Conservation (phyloP, 92 coral and sea anemone species). For the Galaxea fascicularis region DNA sequence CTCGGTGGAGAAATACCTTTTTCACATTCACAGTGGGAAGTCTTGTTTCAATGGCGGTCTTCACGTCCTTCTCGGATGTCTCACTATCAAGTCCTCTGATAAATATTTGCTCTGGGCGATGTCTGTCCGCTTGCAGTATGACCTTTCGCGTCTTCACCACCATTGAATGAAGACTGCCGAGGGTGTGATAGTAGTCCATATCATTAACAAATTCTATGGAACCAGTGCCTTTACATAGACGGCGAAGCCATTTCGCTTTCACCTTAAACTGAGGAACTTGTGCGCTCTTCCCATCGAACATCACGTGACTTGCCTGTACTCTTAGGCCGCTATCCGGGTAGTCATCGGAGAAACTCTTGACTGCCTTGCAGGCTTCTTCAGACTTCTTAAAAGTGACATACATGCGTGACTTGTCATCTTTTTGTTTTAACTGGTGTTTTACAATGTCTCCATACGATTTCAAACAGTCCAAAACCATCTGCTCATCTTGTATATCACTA, state of each 20-base stretch:
- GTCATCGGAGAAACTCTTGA: neutral
- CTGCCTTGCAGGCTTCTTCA: constrained; percentile 5
- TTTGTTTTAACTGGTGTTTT: constrained; percentile 9
- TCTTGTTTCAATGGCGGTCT: constrained; percentile 49
- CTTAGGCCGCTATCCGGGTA: neutral
- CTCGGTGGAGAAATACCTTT: constrained; percentile 45
- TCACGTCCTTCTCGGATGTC: constrained; percentile 44
- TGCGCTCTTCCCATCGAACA: neutral
- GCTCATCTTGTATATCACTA: constrained; percentile 2
- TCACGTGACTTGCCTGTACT: constrained; percentile 25
- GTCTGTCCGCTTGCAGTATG: constrained; percentile 39
- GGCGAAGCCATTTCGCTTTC: constrained; percentile 66
- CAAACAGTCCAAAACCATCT: constrained; percentile 36
- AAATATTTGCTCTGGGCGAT: constrained; percentile 25
- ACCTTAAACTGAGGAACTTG: constrained; percentile 33
- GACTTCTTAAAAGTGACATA: constrained; percentile 61
- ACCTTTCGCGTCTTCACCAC: constrained; percentile 5
- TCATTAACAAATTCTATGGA: constrained; percentile 16
- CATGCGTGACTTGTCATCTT: constrained; percentile 7
- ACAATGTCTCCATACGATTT: constrained; percentile 48
- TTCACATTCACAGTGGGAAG: constrained; percentile 27
- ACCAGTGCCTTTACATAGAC: constrained; percentile 61
- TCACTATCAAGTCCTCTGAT: constrained; percentile 35
- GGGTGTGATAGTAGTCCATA: neutral
- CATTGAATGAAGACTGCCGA: neutral